These are phyloP conservation scores for Centruroides vittatus DNA, from an alignment of 1,140 invertebrate species.

Conservation along the genomic window DNA sequence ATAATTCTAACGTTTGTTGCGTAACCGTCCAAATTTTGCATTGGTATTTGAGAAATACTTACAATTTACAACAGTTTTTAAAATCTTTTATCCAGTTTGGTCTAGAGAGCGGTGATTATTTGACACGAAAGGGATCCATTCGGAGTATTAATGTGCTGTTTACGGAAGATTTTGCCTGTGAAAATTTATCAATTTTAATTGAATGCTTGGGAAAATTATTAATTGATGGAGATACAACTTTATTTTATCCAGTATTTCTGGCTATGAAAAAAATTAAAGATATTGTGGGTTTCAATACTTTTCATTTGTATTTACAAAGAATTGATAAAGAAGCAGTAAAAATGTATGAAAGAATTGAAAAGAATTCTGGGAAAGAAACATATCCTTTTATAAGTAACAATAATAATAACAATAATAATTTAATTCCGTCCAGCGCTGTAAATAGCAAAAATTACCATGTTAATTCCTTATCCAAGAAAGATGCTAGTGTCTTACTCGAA, in stretches of 20 bases:
- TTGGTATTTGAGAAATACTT: constrained; percentile 17
- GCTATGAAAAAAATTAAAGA: constrained; percentile 19
- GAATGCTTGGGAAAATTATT: constrained; percentile 16
- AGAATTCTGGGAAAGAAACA: neutral
- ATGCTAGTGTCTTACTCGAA: neutral
- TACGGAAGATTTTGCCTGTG: constrained; percentile 16
- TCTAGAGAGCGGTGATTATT: constrained; percentile 11
- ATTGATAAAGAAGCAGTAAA: constrained; percentile 11
- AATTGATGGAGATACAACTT: constrained; percentile 15
- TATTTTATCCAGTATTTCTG: constrained; percentile 21
- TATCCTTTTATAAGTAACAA: neutral
- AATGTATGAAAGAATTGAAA: constrained; percentile 10
- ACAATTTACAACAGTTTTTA: constrained; percentile 19
- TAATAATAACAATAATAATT: neutral
- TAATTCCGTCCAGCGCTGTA: neutral
- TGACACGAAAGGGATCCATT: constrained; percentile 16
- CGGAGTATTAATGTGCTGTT: constrained; percentile 18
- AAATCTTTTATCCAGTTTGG: constrained; percentile 17
- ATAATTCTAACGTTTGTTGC: constrained; percentile 13
- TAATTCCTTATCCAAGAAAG: neutral
- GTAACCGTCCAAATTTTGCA: constrained; percentile 16
- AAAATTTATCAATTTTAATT: constrained; percentile 19
- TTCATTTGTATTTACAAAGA: constrained; percentile 12
- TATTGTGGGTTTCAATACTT: constrained; percentile 12
- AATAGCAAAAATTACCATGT: constrained; percentile 1